Percentiles rank a stretch among this genome's conserved stretches.
These are phyloP conservation scores for Euura lappo DNA, from an alignment of 1,140 invertebrate species.

Conservation along the genomic window DNA sequence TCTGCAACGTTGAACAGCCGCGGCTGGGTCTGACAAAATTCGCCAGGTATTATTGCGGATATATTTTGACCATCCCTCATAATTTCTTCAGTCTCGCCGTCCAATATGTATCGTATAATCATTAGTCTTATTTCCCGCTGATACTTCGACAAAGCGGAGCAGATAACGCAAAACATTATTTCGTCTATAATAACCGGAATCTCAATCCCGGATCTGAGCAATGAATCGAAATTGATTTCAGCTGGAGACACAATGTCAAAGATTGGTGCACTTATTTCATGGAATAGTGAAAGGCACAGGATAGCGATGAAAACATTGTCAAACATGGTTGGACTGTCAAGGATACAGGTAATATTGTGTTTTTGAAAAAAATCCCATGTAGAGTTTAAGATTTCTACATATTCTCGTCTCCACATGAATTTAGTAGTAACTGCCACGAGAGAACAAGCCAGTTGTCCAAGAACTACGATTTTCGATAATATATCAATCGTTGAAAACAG, in stretches of 20 bases:
- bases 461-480: not conserved
- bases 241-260: not conserved
- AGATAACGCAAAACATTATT: not conserved
- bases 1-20: not conserved
- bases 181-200: not conserved
- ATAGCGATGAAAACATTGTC: not conserved
- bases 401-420: not conserved
- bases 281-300: not conserved
- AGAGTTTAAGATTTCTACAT: not conserved
- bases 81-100: not conserved
- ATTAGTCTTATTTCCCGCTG: not conserved
- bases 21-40: not conserved
- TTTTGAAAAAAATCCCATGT: not conserved
- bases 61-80: not conserved
- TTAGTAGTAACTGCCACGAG: not conserved
- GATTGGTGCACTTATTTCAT: not conserved
- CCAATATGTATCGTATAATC: not conserved
- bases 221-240: not conserved
- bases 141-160: not conserved
- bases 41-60: not conserved
- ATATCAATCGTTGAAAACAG: not conserved
- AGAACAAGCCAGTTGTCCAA: not conserved
- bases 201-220: not conserved
- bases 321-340: not conserved
- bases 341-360: not conserved